phyloP scores from a whole-genome alignment of 2,888 invertebrate genomes.

The Monochamus alternatus region DNA sequence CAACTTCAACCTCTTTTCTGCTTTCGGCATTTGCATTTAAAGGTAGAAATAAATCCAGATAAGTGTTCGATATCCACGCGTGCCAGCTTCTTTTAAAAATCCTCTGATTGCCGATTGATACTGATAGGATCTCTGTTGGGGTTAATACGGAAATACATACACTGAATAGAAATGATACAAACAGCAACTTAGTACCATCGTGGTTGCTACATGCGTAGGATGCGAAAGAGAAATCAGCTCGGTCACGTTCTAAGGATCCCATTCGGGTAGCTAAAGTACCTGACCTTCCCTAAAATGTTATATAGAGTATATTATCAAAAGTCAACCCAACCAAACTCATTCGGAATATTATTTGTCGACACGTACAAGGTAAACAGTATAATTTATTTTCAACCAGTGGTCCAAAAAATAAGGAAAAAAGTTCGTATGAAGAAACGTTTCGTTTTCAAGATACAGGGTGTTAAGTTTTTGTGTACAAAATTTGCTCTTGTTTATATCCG shows the following conservation, averaged over 20 bases:
- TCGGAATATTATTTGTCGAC: too few relatives aligned
- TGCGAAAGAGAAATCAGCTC: neutral
- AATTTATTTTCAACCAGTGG: too few relatives aligned
- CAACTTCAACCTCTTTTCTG: neutral
- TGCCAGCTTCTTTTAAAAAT: slow-evolving; percentile 2
- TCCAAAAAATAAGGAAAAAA: too few relatives aligned
- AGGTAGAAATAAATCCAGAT: slow-evolving; percentile 23
- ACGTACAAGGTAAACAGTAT: too few relatives aligned
- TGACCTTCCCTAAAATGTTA: slow-evolving; percentile 3
- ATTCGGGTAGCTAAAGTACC: neutral
- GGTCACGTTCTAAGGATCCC: neutral
- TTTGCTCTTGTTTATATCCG: too few relatives aligned
- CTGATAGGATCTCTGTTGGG: slow-evolving; percentile 22
- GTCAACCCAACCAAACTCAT: too few relatives aligned
- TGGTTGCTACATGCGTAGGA: slow-evolving; percentile 5
- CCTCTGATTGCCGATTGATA: slow-evolving; percentile 11
- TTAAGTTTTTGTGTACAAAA: too few relatives aligned
- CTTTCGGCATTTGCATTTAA: neutral
- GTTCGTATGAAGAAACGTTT: too few relatives aligned
- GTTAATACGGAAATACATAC: slow-evolving; percentile 17
- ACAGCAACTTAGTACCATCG: neutral
- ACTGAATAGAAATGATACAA: slow-evolving; percentile 2
- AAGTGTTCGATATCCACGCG: slow-evolving; percentile 1
- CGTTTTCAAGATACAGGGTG: too few relatives aligned
- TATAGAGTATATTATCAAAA: neutral